Evolutionary conservation across 2,888 invertebrate species (phyloP).

Genomic region (Drosophila neonasuta): DNA sequence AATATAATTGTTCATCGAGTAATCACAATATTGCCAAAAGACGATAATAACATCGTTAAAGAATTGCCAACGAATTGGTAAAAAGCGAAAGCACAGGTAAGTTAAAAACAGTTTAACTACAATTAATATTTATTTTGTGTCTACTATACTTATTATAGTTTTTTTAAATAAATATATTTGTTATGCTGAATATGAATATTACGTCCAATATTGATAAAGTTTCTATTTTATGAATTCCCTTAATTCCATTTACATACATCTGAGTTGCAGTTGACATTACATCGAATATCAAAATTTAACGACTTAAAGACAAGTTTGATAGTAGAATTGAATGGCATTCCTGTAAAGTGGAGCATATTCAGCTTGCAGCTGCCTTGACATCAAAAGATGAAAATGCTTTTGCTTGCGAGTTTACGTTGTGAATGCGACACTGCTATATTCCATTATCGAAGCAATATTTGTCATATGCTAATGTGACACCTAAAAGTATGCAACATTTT

Average conservation of each 20-base stretch:
- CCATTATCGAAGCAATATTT: slow-evolving; percentile 37
- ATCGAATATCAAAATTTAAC: not conserved
- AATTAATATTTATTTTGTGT: no score
- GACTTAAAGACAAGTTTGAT: not conserved
- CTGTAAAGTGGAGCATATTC: slow-evolving; percentile 2
- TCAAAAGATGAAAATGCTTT: slow-evolving; percentile 23
- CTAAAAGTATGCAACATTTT: slow-evolving; percentile 37
- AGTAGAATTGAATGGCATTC: not conserved
- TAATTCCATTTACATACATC: not conserved
- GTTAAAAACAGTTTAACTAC: no score
- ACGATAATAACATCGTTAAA: no score
- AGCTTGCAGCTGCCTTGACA: slow-evolving; percentile 4
- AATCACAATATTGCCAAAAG: no score
- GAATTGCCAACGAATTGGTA: no score
- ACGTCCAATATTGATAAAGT: no score
- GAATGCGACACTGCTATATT: not conserved
- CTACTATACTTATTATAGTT: no score
- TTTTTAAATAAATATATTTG: no score
- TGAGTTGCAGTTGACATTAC: not conserved
- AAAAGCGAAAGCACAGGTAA: no score
- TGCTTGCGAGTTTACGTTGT: not conserved
- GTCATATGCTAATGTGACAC: slow-evolving; percentile 45
- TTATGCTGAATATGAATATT: no score
- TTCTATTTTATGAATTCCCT: not conserved
- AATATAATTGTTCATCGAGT: no score